Percentiles rank a stretch among this genome's conserved stretches.
Evolutionary conservation across 2,113 vertebrate species (phyloP).

Genomic region (Lynx canadensis): DNA sequence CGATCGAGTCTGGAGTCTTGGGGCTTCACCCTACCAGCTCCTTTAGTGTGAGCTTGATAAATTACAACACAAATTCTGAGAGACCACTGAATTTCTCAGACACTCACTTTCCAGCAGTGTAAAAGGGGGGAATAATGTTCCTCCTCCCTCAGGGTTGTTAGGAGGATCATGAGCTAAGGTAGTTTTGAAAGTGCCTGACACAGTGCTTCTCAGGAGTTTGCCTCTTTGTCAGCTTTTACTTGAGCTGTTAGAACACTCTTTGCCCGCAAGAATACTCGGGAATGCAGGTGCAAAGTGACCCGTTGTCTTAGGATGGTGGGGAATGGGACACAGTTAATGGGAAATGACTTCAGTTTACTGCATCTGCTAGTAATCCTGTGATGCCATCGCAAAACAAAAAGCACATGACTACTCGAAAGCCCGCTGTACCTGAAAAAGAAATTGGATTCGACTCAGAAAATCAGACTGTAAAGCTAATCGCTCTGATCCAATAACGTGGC

Average conservation of each 20-base stretch:
- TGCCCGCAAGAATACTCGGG: slow-evolving; percentile 76
- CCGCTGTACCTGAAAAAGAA: slow-evolving; percentile 74
- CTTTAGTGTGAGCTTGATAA: neutral
- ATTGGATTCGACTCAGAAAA: slow-evolving; percentile 85
- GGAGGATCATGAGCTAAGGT: neutral
- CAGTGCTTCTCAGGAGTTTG: neutral
- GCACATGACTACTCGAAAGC: slow-evolving; percentile 87
- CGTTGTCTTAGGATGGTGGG: slow-evolving; percentile 71
- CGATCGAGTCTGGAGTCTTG: neutral
- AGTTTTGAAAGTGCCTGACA: neutral
- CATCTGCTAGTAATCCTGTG: slow-evolving; percentile 81
- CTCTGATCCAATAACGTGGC: slow-evolving; percentile 86
- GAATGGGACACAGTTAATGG: slow-evolving; percentile 78
- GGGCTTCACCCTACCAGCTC: neutral
- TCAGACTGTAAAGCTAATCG: slow-evolving; percentile 79
- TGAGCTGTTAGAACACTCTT: neutral
- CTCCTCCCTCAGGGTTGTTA: neutral
- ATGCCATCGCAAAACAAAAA: slow-evolving; percentile 83
- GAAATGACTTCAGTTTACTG: slow-evolving; percentile 85
- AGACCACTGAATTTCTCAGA: neutral
- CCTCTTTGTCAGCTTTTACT: neutral
- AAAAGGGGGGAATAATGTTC: neutral
- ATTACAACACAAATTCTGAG: neutral
- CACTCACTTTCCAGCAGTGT: neutral
- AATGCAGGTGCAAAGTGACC: slow-evolving; percentile 75